Conservation (phyloP, 2,888 invertebrate species). For the Polymixis lichenea region DNA sequence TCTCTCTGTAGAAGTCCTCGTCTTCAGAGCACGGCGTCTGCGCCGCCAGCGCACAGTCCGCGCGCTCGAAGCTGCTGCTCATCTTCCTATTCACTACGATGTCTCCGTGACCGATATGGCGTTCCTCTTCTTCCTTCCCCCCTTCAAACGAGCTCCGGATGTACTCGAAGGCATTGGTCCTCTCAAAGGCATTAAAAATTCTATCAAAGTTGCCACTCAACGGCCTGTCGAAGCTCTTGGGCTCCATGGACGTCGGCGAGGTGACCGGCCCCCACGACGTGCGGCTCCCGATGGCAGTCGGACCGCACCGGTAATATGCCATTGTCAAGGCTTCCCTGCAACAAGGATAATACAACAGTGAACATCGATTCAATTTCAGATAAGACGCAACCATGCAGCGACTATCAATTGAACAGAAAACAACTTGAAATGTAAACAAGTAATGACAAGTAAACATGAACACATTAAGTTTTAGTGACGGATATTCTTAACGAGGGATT, state of each 20-base stretch:
- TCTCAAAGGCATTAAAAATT: constrained; percentile 88
- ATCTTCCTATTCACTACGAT: constrained; percentile 86
- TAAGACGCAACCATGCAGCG: constrained; percentile 20
- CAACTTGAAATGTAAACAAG: constrained; percentile 15
- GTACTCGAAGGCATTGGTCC: constrained; percentile 88
- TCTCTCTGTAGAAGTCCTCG: constrained; percentile 93
- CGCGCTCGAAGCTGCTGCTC: constrained; percentile 87
- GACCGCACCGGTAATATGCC: constrained; percentile 88
- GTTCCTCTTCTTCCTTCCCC: constrained; percentile 74
- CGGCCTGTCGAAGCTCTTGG: constrained; percentile 83
- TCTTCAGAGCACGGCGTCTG: constrained; percentile 90
- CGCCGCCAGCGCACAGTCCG: constrained; percentile 88
- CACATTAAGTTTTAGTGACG: constrained; percentile 24
- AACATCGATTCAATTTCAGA: constrained; percentile 38
- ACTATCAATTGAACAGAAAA: constrained; percentile 34
- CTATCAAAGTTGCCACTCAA: constrained; percentile 88
- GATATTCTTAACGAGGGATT: constrained; percentile 39
- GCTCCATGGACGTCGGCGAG: constrained; percentile 84
- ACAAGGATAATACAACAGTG: constrained; percentile 65
- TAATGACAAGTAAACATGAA: constrained; percentile 40
- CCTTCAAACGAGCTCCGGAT: constrained; percentile 77
- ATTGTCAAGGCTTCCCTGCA: constrained; percentile 77
- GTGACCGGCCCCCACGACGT: constrained; percentile 91
- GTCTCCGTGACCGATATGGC: constrained; percentile 83
- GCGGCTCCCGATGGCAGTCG: constrained; percentile 86